Evolutionary conservation across 2,797 vertebrate genomes (phyloP), one percentile per base, ranked within the genome.

Genomic region (Darevskia mixta): DNA sequence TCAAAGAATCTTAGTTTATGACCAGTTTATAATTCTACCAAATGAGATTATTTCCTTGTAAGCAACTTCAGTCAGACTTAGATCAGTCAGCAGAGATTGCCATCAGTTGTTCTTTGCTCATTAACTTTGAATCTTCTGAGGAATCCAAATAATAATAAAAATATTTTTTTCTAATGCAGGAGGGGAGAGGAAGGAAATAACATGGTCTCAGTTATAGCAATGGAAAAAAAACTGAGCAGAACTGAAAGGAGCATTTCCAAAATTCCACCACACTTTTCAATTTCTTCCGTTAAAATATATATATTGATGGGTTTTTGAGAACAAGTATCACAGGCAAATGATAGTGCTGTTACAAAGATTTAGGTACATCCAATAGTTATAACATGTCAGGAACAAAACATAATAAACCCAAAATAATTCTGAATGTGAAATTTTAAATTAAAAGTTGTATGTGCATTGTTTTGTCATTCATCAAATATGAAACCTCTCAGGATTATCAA

Each of bases 351-450:
- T 49, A 10, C 45, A 49, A 49, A 49, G 10, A 49, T 49, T 49
- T 11, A 11, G 2, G 10, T 3, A 45, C 10, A 45, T 49, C 45
- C 45, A 45, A 45, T 45, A 45, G 45, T 49, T 1, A 49, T 10
- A 45, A 45, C 45, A 45, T 49, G 45, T 49, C 45, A 11, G 45
- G 45, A 49, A 49, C 45, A 49, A 49, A 49, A 49, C 45, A 49
- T 49, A 49, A 49, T 0, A 1, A 11, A 49, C 2, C 3, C 0
- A 49, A 49, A 49, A 49, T 49, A 49, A 72, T n/a, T 13, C 38
- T 81, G 27, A 66, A 81, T 43, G 18, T 83, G 43, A 83, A 55
- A 38, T 55, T 73, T 49, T 49, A 83, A 49, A 83, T 71, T 72
- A 5, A 83, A 83, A 58, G 15, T 35, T 73, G 71, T 7, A 35